Conservation (phyloP, 2,888 invertebrate species). For the Apamea crenata region DNA sequence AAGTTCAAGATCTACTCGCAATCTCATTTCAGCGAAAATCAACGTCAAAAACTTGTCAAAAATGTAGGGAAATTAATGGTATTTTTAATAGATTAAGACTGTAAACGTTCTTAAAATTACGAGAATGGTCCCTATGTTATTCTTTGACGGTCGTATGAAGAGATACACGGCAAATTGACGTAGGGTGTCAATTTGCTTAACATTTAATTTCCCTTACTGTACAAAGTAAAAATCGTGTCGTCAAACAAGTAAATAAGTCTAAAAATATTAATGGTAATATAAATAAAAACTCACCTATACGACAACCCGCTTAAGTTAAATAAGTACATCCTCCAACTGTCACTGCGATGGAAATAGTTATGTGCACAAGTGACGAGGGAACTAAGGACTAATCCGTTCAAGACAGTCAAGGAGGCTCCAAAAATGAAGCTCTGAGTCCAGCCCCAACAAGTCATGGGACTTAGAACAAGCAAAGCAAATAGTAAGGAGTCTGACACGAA, state of each 20-base stretch:
- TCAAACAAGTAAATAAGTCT: background rate
- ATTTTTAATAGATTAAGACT: no score
- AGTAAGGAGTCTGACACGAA: conserved; percentile 78
- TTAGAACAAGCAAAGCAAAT: conserved; percentile 72
- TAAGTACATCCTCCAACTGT: conserved; percentile 95
- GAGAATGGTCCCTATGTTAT: no score
- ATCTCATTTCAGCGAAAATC: no score
- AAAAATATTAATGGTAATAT: background rate
- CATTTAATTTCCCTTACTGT: no score
- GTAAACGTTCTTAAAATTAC: no score
- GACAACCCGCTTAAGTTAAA: conserved; percentile 93
- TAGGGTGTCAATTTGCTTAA: no score
- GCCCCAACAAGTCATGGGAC: conserved; percentile 78
- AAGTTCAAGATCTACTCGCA: no score
- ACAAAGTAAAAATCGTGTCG: background rate
- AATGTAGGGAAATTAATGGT: no score
- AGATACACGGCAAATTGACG: no score
- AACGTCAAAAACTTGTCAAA: no score
- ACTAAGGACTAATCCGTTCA: conserved; percentile 76
- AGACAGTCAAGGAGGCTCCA: conserved; percentile 74
- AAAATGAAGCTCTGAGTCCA: conserved; percentile 75
- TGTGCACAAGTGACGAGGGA: conserved; percentile 91
- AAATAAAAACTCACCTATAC: conserved; percentile 87
- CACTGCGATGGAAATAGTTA: conserved; percentile 95
- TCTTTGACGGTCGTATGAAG: no score